Conservation (phyloP, 92 coral and sea anemone species). For the Micromussa lordhowensis region DNA sequence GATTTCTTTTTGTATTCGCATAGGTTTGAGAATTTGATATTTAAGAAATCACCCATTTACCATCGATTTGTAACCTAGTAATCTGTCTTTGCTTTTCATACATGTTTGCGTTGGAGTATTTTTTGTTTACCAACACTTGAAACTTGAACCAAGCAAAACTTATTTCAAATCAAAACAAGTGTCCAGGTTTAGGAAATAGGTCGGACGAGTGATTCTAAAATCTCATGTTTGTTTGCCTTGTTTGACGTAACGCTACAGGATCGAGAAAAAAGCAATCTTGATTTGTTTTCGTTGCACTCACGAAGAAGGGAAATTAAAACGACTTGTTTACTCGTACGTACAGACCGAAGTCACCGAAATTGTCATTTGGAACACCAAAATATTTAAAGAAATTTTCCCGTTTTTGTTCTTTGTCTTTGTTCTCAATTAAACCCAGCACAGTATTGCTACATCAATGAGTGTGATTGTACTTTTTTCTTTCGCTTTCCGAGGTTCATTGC, state of each 20-base stretch:
- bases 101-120: not conserved
- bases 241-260: not conserved
- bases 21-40: not conserved
- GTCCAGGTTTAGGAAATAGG: slow-evolving; percentile 1
- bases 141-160: not conserved
- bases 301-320: slow-evolving; percentile 16
- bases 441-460: not conserved
- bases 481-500: not conserved
- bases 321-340: not conserved
- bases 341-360: not conserved
- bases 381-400: not conserved
- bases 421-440: not conserved
- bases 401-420: slow-evolving; percentile 7
- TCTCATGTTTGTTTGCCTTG: not conserved
- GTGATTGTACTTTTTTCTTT: not conserved
- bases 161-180: slow-evolving; percentile 1
- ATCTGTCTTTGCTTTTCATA: not conserved
- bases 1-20: not conserved
- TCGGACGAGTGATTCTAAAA: too few relatives aligned
- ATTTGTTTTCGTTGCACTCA: slow-evolving; percentile 3
- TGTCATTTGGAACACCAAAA: slow-evolving; percentile 1
- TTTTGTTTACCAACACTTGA: not conserved
- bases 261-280: not conserved
- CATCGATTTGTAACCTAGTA: not conserved
- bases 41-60: not conserved